Percentiles rank a stretch among this genome's conserved stretches.
phyloP scores from a whole-genome alignment of 2,888 invertebrate species.

The Adelphocoris suturalis region DNA sequence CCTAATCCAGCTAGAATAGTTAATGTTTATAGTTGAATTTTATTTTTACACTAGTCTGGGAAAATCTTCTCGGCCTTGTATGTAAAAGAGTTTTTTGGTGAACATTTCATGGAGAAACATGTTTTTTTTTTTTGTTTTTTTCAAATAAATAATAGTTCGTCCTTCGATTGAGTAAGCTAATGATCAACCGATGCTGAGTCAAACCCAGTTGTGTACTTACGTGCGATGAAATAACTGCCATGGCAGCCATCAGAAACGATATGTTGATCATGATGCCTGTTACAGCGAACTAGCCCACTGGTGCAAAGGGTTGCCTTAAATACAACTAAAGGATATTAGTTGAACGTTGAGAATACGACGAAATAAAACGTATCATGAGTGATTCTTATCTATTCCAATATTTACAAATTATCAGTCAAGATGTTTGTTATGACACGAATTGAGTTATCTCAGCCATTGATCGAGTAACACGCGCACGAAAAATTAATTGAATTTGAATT shows the following conservation, averaged over 20 bases:
- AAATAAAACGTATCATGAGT: background rate
- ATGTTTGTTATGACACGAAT: background rate
- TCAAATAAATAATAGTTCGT: too few species aligned
- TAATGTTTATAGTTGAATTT: too few species aligned
- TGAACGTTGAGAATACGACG: background rate
- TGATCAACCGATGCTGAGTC: too few species aligned
- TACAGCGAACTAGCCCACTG: background rate
- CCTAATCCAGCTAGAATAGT: too few species aligned
- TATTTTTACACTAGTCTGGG: too few species aligned
- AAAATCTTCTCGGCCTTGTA: too few species aligned
- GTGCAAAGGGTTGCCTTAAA: background rate
- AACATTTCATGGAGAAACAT: too few species aligned
- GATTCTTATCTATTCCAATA: background rate
- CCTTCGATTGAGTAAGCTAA: too few species aligned
- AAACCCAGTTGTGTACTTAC: too few species aligned
- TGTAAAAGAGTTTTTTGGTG: too few species aligned
- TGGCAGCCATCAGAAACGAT: background rate
- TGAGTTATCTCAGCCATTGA: background rate
- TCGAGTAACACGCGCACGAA: background rate
- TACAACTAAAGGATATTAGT: background rate
- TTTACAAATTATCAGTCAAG: background rate
- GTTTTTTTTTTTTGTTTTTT: too few species aligned
- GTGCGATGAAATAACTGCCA: background rate
- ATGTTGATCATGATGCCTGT: background rate
- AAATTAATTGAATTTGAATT: background rate